Evolutionary conservation across 1,140 invertebrate genomes (phyloP).

Genomic region (Hyposmocoma kahamanoa): DNA sequence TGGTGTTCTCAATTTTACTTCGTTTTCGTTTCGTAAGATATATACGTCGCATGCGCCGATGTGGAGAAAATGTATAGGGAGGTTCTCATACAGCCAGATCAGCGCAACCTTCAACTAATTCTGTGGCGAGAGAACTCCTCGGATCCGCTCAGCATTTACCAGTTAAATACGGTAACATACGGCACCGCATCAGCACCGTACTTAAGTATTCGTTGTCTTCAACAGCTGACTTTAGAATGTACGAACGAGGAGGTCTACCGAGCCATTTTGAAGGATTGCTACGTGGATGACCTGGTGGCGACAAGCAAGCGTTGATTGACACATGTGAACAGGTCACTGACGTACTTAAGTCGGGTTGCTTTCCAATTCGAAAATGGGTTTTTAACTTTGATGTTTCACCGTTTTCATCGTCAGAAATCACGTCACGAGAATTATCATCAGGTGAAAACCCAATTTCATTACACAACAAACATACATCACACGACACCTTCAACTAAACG

Average conservation of each 20-base stretch:
- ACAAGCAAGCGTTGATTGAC: no score
- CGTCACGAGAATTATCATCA: not conserved
- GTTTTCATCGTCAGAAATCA: not conserved
- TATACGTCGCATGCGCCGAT: slow-evolving; percentile 42
- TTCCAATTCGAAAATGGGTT: slow-evolving; percentile 5
- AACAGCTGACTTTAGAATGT: slow-evolving; percentile 32
- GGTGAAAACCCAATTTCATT: slow-evolving; percentile 4
- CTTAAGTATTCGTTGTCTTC: slow-evolving; percentile 30
- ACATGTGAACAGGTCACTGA: no score
- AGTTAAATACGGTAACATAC: slow-evolving; percentile 21
- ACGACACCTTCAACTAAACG: no score
- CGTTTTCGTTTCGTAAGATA: no score
- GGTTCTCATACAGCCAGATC: slow-evolving; percentile 27
- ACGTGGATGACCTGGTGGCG: no score
- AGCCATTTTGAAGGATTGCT: slow-evolving; percentile 1
- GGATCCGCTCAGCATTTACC: slow-evolving; percentile 19
- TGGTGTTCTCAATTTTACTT: slow-evolving; percentile 28
- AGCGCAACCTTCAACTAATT: slow-evolving; percentile 41
- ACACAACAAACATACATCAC: slow-evolving; percentile 1
- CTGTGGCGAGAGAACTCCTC: slow-evolving; percentile 30
- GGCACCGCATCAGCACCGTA: slow-evolving; percentile 37
- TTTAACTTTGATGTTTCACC: slow-evolving; percentile 1
- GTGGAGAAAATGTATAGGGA: slow-evolving; percentile 57
- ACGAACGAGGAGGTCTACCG: not conserved
- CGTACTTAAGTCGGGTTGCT: no score